Evolutionary conservation across 2,888 invertebrate genomes (phyloP).

Genomic region (Campoletis raptor): DNA sequence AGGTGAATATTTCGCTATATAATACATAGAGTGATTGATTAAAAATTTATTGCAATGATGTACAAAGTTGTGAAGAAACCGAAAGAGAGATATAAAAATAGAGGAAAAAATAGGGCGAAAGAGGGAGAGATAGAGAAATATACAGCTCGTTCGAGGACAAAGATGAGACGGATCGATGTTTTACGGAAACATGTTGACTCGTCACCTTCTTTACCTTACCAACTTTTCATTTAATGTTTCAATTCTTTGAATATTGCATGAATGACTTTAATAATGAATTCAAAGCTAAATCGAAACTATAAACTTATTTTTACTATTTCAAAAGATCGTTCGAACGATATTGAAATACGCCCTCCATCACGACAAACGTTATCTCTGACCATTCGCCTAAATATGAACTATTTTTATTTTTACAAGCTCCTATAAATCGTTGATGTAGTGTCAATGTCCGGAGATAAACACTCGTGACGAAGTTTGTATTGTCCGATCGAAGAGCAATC

Average conservation of each 20-base stretch:
- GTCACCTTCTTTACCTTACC: background rate
- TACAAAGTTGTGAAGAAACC: background rate
- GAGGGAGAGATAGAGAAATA: background rate
- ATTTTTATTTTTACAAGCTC: background rate
- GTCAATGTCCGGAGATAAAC: background rate
- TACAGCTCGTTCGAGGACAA: constrained; percentile 11
- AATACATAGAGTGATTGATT: background rate
- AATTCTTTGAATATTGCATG: background rate
- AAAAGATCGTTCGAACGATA: background rate
- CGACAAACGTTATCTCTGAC: background rate
- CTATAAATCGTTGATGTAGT: background rate
- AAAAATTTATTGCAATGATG: background rate
- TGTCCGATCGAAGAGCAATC: background rate
- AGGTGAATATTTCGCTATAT: background rate
- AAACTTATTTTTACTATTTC: background rate
- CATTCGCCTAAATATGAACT: background rate
- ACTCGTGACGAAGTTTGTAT: background rate
- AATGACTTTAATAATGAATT: background rate
- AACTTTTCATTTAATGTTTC: constrained; percentile 1
- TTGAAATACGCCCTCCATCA: no score
- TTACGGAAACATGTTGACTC: background rate
- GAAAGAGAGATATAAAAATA: background rate
- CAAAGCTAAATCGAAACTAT: background rate
- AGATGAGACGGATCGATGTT: constrained; percentile 32
- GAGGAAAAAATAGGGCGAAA: background rate